These are phyloP conservation scores for Lordiphosa clarofinis DNA, from an alignment of 1,140 invertebrate genomes.

Conservation along the genomic window DNA sequence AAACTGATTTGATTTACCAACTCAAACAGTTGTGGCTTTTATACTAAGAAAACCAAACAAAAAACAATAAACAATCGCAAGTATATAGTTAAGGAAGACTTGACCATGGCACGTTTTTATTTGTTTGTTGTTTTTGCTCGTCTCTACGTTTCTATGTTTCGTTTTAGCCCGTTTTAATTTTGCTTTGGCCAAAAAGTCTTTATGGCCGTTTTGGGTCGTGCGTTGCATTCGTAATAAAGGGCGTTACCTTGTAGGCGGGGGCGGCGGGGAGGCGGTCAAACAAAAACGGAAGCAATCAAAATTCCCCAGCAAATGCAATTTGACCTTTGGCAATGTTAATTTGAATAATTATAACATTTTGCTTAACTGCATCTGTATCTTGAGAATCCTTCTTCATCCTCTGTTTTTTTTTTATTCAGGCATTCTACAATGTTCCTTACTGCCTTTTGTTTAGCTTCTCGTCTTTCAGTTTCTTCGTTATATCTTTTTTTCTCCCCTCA, in stretches of 20 bases:
- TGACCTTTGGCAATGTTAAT: conserved; percentile 49
- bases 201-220: conserved; percentile 60
- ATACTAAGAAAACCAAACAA: conserved; percentile 29
- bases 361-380: conserved; percentile 6
- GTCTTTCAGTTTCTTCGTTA: not conserved
- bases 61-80: conserved; percentile 5
- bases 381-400: not conserved
- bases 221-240: conserved; percentile 51
- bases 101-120: conserved; percentile 60
- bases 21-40: conserved; percentile 37
- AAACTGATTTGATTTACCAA: conserved; percentile 65
- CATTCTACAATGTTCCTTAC: conserved; percentile 2
- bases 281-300: conserved; percentile 68
- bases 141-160: conserved; percentile 5
- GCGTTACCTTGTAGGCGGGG: too few species aligned
- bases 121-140: conserved; percentile 19
- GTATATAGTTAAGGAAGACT: conserved; percentile 10
- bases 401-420: not conserved
- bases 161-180: conserved; percentile 48
- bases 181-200: conserved; percentile 56
- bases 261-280: conserved; percentile 5
- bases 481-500: not conserved
- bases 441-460: conserved; percentile 9
- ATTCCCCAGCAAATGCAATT: conserved; percentile 47
- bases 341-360: conserved; percentile 21